A percentile compares a stretch with the other conserved stretches of the same genome.
These are phyloP conservation scores for Hystrix brachyura DNA, from an alignment of 2,113 vertebrate species.

Conservation along the genomic window DNA sequence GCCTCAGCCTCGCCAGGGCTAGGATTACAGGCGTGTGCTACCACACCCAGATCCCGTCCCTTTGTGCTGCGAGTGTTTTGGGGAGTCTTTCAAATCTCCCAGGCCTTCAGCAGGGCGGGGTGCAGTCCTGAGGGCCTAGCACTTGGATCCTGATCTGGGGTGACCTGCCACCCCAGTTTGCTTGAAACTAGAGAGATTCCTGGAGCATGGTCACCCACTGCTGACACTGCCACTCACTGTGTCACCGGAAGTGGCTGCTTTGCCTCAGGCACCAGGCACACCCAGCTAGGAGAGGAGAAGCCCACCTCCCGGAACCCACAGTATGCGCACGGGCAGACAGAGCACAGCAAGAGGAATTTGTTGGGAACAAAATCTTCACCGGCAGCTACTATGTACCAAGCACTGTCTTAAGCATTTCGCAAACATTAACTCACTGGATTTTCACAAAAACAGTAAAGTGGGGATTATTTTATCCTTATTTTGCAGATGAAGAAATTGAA, in stretches of 20 bases:
- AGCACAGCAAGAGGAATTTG: neutral
- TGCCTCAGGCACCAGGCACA: neutral
- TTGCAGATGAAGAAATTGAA: neutral
- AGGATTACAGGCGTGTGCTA: neutral
- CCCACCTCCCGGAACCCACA: neutral
- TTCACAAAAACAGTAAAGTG: neutral
- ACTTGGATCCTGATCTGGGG: neutral
- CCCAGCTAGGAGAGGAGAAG: neutral
- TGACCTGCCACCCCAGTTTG: neutral
- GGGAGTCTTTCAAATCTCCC: neutral
- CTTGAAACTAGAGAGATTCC: neutral
- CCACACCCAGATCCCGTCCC: too few species aligned
- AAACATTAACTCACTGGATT: neutral
- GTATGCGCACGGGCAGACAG: accelerated
- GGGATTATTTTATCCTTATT: neutral
- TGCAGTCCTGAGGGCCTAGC: neutral
- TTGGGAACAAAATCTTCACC: neutral
- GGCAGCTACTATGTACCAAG: neutral
- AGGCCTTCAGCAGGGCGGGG: neutral
- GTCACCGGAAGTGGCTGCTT: neutral
- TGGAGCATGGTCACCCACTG: neutral
- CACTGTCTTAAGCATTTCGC: neutral
- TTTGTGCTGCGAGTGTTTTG: neutral
- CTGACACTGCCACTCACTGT: neutral
- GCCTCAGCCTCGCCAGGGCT: neutral